Base-by-base conservation (phyloP, 2,888 invertebrate genomes). In the Ormyrus thymus region DNA sequence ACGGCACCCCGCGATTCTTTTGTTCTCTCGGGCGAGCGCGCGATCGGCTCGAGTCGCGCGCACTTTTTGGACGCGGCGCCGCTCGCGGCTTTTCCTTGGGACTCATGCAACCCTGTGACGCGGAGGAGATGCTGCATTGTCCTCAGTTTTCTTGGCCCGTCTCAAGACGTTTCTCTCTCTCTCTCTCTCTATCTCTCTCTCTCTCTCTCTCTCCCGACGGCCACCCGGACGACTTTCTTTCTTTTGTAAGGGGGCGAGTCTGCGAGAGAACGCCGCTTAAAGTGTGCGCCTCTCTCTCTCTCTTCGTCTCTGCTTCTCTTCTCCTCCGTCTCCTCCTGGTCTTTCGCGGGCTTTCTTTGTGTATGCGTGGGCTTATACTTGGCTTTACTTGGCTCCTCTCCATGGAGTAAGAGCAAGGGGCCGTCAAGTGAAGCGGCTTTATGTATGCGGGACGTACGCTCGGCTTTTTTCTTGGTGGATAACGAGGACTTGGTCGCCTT, bases 121-220 rank as follows among this genome's bases (percentile, higher is more conserved):
- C 87, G 87, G 89, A 89, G 89, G 88, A 89, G 88, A 86, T 86
- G 84, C 87, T 88, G 86, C 86, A 89, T 89, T 89, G 88, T 89
- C 88, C 88, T 89, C 89, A 84, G 85, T 86, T 88, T 89, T 89
- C 89, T 89, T 89, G 84, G 83, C 75, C 76, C 81, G 77, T 81
- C 83, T 83, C 83, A 87, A 89, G 88, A 87, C 78, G 71, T 59
- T 64, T 70, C 46, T 29, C 29, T 29, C 69, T 55, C 79, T 66
- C 29, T 64, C 56, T 71, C 59, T 68, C 70, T 55, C 29, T 56
- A 64, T 62, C 59, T 70, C 69, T 70, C 75, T 43, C 53, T 45
- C 43, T 3, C 56, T 46, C 51, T 29, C 13, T 53, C 29, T 43
- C n/a, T 72, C 51, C 13, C 74, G 48, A 1, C 59, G 58, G 46